phyloP scores from a whole-genome alignment of 2,113 vertebrate species.

The Numida meleagris region DNA sequence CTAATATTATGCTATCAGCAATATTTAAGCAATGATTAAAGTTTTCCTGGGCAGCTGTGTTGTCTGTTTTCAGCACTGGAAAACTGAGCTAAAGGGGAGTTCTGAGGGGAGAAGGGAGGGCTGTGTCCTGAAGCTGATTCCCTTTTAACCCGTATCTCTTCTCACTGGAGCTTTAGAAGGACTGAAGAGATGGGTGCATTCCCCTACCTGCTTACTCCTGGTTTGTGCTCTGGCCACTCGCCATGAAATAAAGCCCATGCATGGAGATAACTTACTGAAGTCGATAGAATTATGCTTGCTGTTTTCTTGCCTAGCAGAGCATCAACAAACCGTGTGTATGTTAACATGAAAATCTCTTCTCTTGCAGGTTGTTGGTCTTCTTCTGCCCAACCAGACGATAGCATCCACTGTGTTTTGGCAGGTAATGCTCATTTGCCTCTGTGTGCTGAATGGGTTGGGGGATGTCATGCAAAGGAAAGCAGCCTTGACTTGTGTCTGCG shows the following conservation, averaged over 20 bases:
- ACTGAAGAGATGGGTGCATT: not conserved
- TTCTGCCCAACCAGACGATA: slow-evolving; percentile 93
- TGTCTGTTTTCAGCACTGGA: not conserved
- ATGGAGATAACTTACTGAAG: not conserved
- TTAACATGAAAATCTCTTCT: not conserved
- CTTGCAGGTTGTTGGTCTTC: slow-evolving; percentile 90
- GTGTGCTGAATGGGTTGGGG: not conserved
- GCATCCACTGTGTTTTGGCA: slow-evolving; percentile 93
- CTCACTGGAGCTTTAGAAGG: not conserved
- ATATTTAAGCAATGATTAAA: not conserved
- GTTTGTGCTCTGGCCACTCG: not conserved
- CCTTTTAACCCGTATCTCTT: not conserved
- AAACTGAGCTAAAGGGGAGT: not conserved
- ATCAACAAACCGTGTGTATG: rapidly evolving
- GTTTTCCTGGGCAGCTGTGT: not conserved
- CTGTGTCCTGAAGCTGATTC: not conserved
- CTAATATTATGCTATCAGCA: not conserved
- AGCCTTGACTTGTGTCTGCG: not conserved
- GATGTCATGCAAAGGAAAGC: not conserved
- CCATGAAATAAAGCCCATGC: not conserved
- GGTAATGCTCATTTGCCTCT: slow-evolving; percentile 66
- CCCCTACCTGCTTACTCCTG: not conserved
- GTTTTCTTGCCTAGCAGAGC: not conserved
- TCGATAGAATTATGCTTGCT: slow-evolving; percentile 8
- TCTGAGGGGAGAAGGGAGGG: not conserved